Percentiles rank a stretch among this genome's conserved stretches.
These are phyloP conservation scores for Harpalus rufipes DNA, from an alignment of 2,888 invertebrate genomes.

Conservation along the genomic window DNA sequence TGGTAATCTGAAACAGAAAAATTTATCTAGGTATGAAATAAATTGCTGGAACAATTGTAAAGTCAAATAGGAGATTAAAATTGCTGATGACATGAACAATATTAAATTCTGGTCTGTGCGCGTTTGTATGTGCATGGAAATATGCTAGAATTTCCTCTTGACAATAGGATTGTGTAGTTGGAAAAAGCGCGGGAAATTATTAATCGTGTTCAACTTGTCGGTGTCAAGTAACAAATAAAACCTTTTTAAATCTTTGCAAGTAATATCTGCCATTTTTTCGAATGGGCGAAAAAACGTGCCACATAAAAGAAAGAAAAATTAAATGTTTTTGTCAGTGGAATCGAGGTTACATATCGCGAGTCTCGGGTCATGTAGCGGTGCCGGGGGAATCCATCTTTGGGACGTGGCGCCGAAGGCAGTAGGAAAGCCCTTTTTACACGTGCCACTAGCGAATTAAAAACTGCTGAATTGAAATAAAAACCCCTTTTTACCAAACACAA, in stretches of 20 bases:
- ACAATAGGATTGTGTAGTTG: neutral
- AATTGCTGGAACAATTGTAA: neutral
- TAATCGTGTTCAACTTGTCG: constrained; percentile 25
- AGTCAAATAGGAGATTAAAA: neutral
- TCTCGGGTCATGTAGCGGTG: neutral
- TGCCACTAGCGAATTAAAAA: constrained; percentile 56
- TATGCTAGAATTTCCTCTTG: constrained; percentile 1
- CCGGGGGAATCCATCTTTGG: constrained; percentile 25
- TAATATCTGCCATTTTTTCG: constrained; percentile 42
- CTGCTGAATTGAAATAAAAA: constrained; percentile 58
- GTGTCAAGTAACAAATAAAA: constrained; percentile 50
- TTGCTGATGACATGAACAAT: neutral
- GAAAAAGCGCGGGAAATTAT: constrained; percentile 22
- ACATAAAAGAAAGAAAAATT: constrained; percentile 56
- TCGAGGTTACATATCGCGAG: constrained; percentile 44
- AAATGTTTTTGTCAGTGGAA: constrained; percentile 55
- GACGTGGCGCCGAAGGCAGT: constrained; percentile 20
- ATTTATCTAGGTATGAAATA: neutral
- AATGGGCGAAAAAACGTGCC: constrained; percentile 32
- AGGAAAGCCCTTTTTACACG: constrained; percentile 18
- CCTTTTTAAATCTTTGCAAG: constrained; percentile 45
- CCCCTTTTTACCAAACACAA: neutral
- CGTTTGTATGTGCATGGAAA: neutral
- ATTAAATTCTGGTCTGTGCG: neutral
- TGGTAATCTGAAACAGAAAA: neutral